These are phyloP conservation scores for Ptychoptera albimana DNA, from an alignment of 2,888 invertebrate species.

Conservation along the genomic window DNA sequence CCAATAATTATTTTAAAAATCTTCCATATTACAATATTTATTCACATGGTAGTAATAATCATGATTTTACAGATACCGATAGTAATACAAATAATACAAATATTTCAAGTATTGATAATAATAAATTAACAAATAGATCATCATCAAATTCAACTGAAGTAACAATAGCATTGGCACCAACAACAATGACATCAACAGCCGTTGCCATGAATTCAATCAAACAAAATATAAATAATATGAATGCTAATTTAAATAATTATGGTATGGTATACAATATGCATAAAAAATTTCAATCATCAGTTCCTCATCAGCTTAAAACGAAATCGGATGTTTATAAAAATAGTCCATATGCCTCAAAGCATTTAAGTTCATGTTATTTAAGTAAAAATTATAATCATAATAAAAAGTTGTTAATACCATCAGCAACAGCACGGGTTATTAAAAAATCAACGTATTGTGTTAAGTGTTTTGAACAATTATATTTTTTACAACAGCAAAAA, in stretches of 20 bases:
- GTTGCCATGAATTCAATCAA: no score
- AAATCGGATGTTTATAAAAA: constrained; percentile 7
- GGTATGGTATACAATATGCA: background rate
- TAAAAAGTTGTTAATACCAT: background rate
- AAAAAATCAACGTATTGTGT: background rate
- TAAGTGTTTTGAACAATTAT: background rate
- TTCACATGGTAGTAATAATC: no score
- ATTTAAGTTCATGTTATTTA: background rate
- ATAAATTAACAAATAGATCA: no score
- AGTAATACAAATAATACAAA: no score
- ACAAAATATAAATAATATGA: no score
- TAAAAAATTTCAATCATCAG: constrained; percentile 7
- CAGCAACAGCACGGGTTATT: background rate
- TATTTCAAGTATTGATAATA: no score
- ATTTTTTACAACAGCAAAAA: constrained; percentile 1
- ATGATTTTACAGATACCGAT: no score
- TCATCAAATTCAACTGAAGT: no score
- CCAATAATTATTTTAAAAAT: no score
- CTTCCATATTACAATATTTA: no score
- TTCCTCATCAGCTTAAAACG: constrained; percentile 10
- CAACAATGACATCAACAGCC: no score
- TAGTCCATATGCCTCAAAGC: background rate
- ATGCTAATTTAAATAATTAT: background rate
- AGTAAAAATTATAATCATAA: background rate
- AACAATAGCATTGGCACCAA: no score